Evolutionary conservation across 2,888 invertebrate species (phyloP), one percentile per base, ranked within the genome.

Genomic region (Zelleria hepariella): DNA sequence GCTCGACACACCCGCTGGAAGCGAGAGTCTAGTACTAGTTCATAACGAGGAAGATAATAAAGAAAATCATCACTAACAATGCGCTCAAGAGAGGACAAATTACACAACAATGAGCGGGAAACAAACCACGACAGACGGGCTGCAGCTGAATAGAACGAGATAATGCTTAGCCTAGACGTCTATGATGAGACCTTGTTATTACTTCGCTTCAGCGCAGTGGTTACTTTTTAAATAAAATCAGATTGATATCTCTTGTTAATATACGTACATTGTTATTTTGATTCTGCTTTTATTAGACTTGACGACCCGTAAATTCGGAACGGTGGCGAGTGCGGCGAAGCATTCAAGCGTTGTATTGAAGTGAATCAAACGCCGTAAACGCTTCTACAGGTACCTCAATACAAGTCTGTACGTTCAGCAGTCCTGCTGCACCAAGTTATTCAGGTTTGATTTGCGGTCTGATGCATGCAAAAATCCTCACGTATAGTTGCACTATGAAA

Each of bases 11-110:
- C 79, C 83, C 0, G 73, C 82, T 7, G 74, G 65, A 5, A 86
- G 87, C 58, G 86, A 80, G 66, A 87, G 86, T 66, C 72, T 79
- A 58, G 86, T 87, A 58, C 68, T 86, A 18, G 79, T 87, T 21
- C 69, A 78, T 18, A 53, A 49, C 53, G 68, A 74, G 32, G 82
- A 82, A 24, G 80, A 82, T 7, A 68, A 69, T 23, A 77, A 75
- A 65, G 75, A 79, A 7, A 49, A 59, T 15, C 48, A 60, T 49
- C 10, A 58, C 26, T 25, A 54, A 52, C 20, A 42, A 42, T 42
- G 32, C 32, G 10, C 32, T 42, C 15, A 42, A 42, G 15, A 1
- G 2, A 15, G 15, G 32, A 42, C 4, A n/a, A n/a, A n/a, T n/a
- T n/a, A n/a, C n/a, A n/a, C n/a, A n/a, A n/a, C n/a, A n/a, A n/a